Evolutionary conservation across 2,797 vertebrate genomes (phyloP).

Genomic region (Streptopelia turtur): DNA sequence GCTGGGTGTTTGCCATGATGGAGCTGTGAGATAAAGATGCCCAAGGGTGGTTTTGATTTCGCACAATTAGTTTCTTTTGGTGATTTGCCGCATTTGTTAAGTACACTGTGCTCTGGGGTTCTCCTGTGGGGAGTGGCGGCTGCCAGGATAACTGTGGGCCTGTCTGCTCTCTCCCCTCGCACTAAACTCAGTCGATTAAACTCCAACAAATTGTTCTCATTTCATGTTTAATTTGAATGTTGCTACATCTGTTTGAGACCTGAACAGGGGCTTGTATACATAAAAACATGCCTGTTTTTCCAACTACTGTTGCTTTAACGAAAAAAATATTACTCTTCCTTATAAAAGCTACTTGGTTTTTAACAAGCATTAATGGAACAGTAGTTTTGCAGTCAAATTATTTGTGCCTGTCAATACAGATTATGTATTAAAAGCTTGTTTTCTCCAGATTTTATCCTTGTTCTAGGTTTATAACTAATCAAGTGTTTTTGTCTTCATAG

Average conservation of each 20-base stretch:
- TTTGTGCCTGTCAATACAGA: background rate
- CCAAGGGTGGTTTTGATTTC: background rate
- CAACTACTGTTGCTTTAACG: background rate
- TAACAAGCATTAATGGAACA: background rate
- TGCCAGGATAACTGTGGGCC: background rate
- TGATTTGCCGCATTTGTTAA: background rate
- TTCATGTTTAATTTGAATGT: background rate
- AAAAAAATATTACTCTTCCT: background rate
- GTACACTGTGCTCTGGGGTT: accelerated
- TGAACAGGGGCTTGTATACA: background rate
- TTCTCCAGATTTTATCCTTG: slow-evolving; percentile 36
- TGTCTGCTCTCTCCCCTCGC: background rate
- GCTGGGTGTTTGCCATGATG: accelerated
- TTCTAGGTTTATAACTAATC: slow-evolving; percentile 52
- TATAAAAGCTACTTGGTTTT: background rate
- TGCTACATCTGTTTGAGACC: background rate
- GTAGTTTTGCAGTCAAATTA: background rate
- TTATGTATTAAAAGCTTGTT: slow-evolving; percentile 19
- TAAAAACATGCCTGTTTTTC: slow-evolving; percentile 22
- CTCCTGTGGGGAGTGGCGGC: background rate
- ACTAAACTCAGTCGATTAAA: background rate
- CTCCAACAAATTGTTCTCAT: background rate
- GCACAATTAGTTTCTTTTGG: background rate
- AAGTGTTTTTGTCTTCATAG: slow-evolving; percentile 66
- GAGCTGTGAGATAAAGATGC: background rate